Conservation (phyloP, 2,888 invertebrate genomes). For the Nymphalis polychloros region DNA sequence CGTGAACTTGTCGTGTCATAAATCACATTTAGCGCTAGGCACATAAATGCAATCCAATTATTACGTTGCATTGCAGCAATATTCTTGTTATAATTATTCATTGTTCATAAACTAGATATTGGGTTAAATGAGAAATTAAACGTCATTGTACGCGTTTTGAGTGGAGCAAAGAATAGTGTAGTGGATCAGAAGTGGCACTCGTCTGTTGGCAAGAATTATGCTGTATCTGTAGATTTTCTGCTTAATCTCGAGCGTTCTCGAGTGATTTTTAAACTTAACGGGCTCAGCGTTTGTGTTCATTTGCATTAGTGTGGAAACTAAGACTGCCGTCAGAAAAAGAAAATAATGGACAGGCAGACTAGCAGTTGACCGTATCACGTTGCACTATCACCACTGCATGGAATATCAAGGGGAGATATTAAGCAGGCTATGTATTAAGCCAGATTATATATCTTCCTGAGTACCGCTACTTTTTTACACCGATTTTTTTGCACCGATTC, state of each 20-base stretch:
- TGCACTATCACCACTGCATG: too few relatives aligned
- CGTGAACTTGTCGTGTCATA: too few relatives aligned
- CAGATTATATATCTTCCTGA: too few relatives aligned
- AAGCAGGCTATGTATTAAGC: too few relatives aligned
- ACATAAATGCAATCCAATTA: constrained; percentile 11
- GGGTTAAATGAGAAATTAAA: constrained; percentile 41
- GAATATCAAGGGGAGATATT: too few relatives aligned
- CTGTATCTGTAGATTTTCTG: constrained; percentile 76
- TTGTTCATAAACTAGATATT: constrained; percentile 31
- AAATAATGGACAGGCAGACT: too few relatives aligned
- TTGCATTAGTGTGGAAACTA: constrained; percentile 17
- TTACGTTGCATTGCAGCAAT: constrained; percentile 4
- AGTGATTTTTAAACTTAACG: constrained; percentile 75
- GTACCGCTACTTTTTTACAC: too few relatives aligned
- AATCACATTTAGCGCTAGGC: background rate
- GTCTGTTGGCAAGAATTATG: constrained; percentile 72
- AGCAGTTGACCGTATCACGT: too few relatives aligned
- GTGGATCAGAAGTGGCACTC: constrained; percentile 55
- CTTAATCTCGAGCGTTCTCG: constrained; percentile 66
- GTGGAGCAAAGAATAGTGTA: constrained; percentile 48
- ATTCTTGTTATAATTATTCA: constrained; percentile 20
- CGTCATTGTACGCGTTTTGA: constrained; percentile 36
- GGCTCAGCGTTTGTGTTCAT: constrained; percentile 39
- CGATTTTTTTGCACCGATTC: too few relatives aligned
- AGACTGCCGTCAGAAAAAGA: background rate